Percentiles rank a stretch among this genome's conserved stretches.
Evolutionary conservation across 2,888 invertebrate genomes (phyloP).

Genomic region (Lumbricus terrestris): DNA sequence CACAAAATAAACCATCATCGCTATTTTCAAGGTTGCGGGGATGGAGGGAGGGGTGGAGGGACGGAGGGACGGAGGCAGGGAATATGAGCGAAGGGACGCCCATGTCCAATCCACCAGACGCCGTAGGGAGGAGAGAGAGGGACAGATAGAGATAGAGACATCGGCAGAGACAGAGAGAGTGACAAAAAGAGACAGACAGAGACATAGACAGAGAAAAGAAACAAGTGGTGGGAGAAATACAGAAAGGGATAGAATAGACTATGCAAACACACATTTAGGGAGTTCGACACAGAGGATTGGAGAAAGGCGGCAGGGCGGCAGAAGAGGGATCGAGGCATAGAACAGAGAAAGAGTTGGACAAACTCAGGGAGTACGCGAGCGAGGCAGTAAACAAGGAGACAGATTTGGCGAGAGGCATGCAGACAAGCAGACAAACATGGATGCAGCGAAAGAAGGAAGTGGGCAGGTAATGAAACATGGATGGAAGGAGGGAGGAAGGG

Average conservation of each 20-base stretch:
- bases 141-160: too few species aligned
- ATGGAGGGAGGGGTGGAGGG: too few species aligned
- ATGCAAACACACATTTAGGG: background rate
- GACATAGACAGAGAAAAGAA: too few species aligned
- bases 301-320: background rate
- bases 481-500: background rate
- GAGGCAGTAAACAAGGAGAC: background rate
- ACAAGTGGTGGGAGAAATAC: background rate
- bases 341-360: background rate
- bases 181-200: too few species aligned
- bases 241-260: background rate
- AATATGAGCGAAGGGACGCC: background rate
- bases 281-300: background rate
- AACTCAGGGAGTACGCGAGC: background rate
- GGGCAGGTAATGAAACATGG: background rate
- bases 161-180: too few species aligned
- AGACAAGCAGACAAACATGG: background rate
- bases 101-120: background rate
- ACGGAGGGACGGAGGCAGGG: too few species aligned
- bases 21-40: background rate
- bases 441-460: background rate
- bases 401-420: background rate
- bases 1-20: slow-evolving; percentile 3
- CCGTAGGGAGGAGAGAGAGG: too few species aligned
- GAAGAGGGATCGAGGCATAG: background rate